Conservation (phyloP, 30 jellyfish, hydroid and myxozoan species). For the Cassiopea xamachana region DNA sequence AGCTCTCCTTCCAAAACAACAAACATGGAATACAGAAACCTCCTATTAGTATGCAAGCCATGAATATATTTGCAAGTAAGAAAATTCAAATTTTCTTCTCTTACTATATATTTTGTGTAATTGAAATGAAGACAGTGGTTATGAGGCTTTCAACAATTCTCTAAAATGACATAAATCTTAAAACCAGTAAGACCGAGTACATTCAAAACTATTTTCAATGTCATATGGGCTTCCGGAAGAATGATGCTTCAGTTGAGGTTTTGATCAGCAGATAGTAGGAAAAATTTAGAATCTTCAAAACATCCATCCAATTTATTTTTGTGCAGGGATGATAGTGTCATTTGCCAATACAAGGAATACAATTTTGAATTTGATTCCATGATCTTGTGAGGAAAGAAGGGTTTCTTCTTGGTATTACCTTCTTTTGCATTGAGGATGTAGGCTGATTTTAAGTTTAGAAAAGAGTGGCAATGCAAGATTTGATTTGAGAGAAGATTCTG, state of each 20-base stretch:
- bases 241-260: background rate
- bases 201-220: background rate
- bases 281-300: too few species aligned
- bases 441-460: background rate
- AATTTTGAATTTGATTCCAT: background rate
- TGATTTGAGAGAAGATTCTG: too few species aligned
- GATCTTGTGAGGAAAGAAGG: background rate
- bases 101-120: background rate
- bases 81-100: background rate
- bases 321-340: background rate
- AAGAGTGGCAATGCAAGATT: background rate
- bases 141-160: background rate
- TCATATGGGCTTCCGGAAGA: background rate
- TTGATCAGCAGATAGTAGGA: background rate
- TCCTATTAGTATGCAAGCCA: too few species aligned
- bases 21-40: too few species aligned
- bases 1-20: too few species aligned
- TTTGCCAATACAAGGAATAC: background rate
- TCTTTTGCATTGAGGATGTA: background rate
- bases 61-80: background rate
- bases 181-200: background rate
- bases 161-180: background rate
- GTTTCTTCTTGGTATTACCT: background rate
- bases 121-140: background rate
- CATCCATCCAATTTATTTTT: too few species aligned